Conservation (phyloP, 2,113 vertebrate species). For the Polyodon spathula region DNA sequence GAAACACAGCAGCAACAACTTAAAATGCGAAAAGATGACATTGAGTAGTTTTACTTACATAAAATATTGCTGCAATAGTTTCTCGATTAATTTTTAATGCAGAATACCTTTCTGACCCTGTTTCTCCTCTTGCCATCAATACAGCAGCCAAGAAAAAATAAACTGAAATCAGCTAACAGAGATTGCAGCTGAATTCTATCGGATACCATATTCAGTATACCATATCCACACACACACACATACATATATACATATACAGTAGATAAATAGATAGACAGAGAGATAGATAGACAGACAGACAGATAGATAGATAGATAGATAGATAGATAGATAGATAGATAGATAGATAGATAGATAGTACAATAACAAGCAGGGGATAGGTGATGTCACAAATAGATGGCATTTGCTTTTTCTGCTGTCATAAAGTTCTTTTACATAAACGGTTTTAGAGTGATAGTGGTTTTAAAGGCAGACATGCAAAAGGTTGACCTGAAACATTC, state of each 20-base stretch:
- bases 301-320: too few species aligned
- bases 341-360: too few species aligned
- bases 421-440: slow-evolving; percentile 25
- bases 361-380: too few species aligned
- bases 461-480: neutral
- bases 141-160: slow-evolving; percentile 52
- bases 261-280: too few species aligned
- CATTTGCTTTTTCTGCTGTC: slow-evolving; percentile 32
- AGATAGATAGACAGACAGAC: too few species aligned
- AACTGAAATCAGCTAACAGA: slow-evolving; percentile 50
- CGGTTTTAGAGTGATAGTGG: too few species aligned
- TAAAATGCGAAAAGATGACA: slow-evolving; percentile 52
- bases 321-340: too few species aligned
- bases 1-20: slow-evolving; percentile 46
- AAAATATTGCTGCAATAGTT: slow-evolving; percentile 68
- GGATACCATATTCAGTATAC: neutral
- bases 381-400: slow-evolving; percentile 40
- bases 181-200: neutral
- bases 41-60: slow-evolving; percentile 58
- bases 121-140: slow-evolving; percentile 55
- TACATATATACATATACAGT: neutral
- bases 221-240: too few species aligned
- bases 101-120: slow-evolving; percentile 54
- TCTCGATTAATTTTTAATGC: slow-evolving; percentile 71
- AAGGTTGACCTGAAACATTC: neutral